Evolutionary conservation across 2,888 invertebrate genomes (phyloP), one percentile per base, ranked within the genome.

Genomic region (Candidula unifasciata): DNA sequence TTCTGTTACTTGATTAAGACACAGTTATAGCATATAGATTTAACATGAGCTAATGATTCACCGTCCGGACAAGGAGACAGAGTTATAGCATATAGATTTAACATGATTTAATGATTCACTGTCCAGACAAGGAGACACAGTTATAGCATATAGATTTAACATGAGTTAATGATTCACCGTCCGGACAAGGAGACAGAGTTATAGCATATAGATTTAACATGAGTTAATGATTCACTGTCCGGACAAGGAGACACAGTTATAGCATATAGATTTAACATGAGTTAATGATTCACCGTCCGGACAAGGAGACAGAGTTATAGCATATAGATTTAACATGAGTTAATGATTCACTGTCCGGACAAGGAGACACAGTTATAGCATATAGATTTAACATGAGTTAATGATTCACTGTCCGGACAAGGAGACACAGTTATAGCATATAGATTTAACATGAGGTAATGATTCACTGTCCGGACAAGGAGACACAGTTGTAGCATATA

Each of bases 151-250:
- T 13, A 44, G n/a, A n/a, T n/a, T n/a, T 44, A 44, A 13, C 44
- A 44, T 44, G 44, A 44, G n/a, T n/a, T n/a, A n/a, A n/a, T n/a
- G n/a, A n/a, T 74, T 66, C 77, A 82, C 82, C 77, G 82, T 27
- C n/a, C 18, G 73, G 18, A 71, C 44, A 44, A 10, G 2, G 44
- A 44, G 8, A 44, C 2, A 44, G 6, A 10, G 44, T 44, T 13
- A 44, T 44, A 44, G 6, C 13, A 10, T 44, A 44, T 13, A 44
- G n/a, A n/a, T n/a, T n/a, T 44, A 44, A 13, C 44, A 44, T 44
- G 44, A 44, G n/a, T n/a, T n/a, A n/a, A n/a, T n/a, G n/a, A n/a
- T 74, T 66, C 77, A 82, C 82, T 82, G 82, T 27, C n/a, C 18
- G 73, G 18, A 71, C 44, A 44, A 10, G 2, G 44, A 44, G 8